Percentiles rank a stretch among this genome's conserved stretches.
Conservation (phyloP, 2,113 vertebrate species). For the Euleptes europaea region DNA sequence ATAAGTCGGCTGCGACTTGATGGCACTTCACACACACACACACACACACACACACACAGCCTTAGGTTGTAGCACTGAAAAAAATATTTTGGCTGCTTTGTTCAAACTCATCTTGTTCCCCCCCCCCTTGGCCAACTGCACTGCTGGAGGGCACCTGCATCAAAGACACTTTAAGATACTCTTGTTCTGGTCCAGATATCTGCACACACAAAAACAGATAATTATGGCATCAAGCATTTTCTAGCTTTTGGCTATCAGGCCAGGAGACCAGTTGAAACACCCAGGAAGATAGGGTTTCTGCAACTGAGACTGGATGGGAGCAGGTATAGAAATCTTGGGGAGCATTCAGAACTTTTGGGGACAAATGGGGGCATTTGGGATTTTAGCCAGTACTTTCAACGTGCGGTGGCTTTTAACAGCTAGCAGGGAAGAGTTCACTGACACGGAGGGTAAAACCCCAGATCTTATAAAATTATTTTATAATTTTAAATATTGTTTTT, state of each 20-base stretch:
- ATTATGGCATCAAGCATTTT: background rate
- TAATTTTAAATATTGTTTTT: too few relatives aligned
- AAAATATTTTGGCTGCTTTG: background rate
- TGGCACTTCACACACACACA: too few relatives aligned
- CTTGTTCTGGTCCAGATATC: background rate
- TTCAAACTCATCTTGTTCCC: background rate
- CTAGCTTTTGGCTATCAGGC: background rate
- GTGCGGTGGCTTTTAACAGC: too few relatives aligned
- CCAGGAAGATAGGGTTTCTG: too few relatives aligned
- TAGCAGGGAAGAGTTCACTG: too few relatives aligned
- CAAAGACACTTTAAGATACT: background rate
- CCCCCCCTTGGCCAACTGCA: background rate
- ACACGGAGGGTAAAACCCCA: too few relatives aligned
- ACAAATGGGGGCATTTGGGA: too few relatives aligned
- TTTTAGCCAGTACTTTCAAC: too few relatives aligned
- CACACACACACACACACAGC: too few relatives aligned
- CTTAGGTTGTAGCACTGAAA: background rate
- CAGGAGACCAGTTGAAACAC: background rate
- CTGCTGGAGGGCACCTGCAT: background rate
- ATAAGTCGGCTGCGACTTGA: too few relatives aligned
- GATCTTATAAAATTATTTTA: too few relatives aligned
- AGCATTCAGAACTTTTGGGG: too few relatives aligned
- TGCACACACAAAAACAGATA: background rate
- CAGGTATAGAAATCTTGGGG: background rate
- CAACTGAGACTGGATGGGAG: background rate